phyloP scores from a whole-genome alignment of 2,113 vertebrate species.

The Hyperoodon ampullatus region DNA sequence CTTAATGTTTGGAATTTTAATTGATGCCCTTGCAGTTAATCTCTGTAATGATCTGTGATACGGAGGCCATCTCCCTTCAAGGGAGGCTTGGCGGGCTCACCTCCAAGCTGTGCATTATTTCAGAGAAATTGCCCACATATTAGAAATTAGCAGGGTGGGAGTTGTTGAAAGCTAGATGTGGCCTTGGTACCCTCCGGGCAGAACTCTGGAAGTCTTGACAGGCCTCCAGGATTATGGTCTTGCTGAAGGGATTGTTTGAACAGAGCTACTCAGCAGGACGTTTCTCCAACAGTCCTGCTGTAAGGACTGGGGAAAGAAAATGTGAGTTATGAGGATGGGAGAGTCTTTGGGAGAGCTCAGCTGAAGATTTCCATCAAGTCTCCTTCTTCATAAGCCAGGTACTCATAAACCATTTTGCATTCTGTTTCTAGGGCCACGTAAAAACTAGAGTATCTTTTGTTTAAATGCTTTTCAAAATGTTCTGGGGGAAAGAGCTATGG shows the following conservation, averaged over 20 bases:
- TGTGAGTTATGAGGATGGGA: background rate
- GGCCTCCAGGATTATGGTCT: background rate
- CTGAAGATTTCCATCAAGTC: background rate
- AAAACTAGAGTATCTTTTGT: background rate
- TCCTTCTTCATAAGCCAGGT: background rate
- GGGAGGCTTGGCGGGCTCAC: background rate
- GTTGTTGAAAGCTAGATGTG: background rate
- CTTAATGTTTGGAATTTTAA: background rate
- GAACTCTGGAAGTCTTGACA: background rate
- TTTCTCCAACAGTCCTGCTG: background rate
- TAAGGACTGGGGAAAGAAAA: background rate
- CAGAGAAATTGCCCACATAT: background rate
- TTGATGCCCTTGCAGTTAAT: background rate
- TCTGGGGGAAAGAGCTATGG: background rate
- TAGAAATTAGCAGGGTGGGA: background rate
- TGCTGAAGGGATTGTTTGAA: background rate
- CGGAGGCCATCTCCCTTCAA: background rate
- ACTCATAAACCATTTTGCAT: background rate
- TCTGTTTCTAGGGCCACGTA: background rate
- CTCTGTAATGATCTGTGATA: background rate
- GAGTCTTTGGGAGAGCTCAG: background rate
- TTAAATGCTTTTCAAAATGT: constrained; percentile 23
- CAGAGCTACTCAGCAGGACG: background rate
- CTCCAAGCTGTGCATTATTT: background rate
- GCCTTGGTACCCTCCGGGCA: background rate